These are phyloP conservation scores for Diabrotica undecimpunctata DNA, from an alignment of 1,140 invertebrate species.

Conservation along the genomic window DNA sequence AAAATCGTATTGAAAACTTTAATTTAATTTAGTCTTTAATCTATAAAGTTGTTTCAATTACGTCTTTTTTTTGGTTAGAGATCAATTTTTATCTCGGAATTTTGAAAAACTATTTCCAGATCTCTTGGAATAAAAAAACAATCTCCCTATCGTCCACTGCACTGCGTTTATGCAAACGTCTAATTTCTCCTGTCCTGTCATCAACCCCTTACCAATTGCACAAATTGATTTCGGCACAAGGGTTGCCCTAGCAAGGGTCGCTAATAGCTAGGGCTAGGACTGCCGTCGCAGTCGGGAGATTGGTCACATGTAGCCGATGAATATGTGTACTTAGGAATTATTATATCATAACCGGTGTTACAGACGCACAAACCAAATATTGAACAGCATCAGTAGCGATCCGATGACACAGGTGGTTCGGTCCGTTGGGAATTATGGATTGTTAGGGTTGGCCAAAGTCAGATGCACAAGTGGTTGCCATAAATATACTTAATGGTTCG, in stretches of 20 bases:
- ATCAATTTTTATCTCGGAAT: too few species aligned
- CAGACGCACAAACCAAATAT: conserved; percentile 10
- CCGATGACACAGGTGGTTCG: neutral
- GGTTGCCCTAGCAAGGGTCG: conserved; percentile 26
- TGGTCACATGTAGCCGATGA: conserved; percentile 39
- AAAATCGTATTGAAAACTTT: too few species aligned
- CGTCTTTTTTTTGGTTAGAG: too few species aligned
- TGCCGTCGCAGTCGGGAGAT: conserved; percentile 6
- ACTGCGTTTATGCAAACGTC: conserved; percentile 32
- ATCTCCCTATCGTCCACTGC: too few species aligned
- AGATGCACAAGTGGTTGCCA: conserved; percentile 46
- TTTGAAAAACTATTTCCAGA: too few species aligned
- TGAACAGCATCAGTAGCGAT: too few species aligned
- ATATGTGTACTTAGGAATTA: conserved; percentile 46
- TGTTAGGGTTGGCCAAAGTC: conserved; percentile 42
- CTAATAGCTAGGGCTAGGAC: conserved; percentile 37
- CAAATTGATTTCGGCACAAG: conserved; percentile 42
- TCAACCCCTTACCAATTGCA: conserved; percentile 39
- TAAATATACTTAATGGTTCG: conserved; percentile 44
- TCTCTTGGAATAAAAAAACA: too few species aligned
- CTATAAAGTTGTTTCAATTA: too few species aligned
- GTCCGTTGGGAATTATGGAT: conserved; percentile 19
- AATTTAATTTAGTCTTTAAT: too few species aligned
- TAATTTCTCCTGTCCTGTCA: conserved; percentile 38
- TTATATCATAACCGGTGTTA: conserved; percentile 47